These are phyloP conservation scores for Gasteruption jaculator DNA, from an alignment of 2,888 invertebrate species.

Conservation along the genomic window DNA sequence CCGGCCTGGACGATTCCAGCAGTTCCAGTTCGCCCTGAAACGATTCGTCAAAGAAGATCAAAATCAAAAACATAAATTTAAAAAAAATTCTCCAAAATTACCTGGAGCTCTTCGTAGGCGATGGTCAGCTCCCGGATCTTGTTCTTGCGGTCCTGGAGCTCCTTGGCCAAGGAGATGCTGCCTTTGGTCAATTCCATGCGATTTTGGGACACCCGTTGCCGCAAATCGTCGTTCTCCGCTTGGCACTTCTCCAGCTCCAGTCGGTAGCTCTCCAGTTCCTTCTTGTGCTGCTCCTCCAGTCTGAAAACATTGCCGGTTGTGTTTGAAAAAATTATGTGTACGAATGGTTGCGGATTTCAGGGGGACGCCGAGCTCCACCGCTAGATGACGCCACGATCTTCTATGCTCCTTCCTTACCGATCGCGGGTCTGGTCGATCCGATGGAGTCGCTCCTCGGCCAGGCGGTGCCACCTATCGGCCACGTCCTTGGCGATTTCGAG, in stretches of 20 bases:
- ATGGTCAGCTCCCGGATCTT: slow-evolving; percentile 52
- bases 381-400: neutral
- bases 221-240: slow-evolving; percentile 53
- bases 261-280: slow-evolving; percentile 63
- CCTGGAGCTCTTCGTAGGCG: slow-evolving; percentile 47
- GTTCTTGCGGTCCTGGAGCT: slow-evolving; percentile 51
- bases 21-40: slow-evolving; percentile 38
- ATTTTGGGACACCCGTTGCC: slow-evolving; percentile 49
- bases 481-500: slow-evolving; percentile 55
- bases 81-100: slow-evolving; percentile 26
- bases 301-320: too few relatives aligned
- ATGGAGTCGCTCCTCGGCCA: slow-evolving; percentile 63
- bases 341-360: neutral
- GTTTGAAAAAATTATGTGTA: too few relatives aligned
- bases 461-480: slow-evolving; percentile 63
- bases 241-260: slow-evolving; percentile 63
- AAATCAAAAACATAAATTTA: neutral
- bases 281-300: slow-evolving; percentile 60
- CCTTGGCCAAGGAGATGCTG: slow-evolving; percentile 45
- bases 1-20: slow-evolving; percentile 30
- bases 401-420: slow-evolving; percentile 36
- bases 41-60: neutral
- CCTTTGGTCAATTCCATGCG: slow-evolving; percentile 45
- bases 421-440: slow-evolving; percentile 62
- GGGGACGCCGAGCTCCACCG: neutral